Percentiles rank a stretch among this genome's conserved stretches.
Conservation (phyloP, 2,888 invertebrate species). For the Mystacides longicornis region DNA sequence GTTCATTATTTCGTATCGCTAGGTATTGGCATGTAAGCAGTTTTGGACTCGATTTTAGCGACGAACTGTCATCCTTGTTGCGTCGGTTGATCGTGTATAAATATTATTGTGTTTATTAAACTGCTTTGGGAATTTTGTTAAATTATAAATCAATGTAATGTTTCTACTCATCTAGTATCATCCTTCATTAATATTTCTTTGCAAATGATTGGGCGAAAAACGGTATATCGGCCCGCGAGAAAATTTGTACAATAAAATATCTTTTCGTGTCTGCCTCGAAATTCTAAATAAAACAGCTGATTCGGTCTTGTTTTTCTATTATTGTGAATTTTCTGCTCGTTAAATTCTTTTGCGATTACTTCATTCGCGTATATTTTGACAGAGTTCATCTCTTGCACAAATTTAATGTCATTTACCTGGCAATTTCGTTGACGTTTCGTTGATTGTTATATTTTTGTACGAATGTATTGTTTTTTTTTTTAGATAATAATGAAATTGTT, state of each 20-base stretch:
- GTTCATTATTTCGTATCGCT: too few species aligned
- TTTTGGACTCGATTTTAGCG: background rate
- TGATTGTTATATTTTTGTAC: background rate
- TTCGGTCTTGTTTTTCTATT: background rate
- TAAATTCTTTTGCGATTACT: background rate
- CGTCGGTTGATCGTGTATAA: background rate
- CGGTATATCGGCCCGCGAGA: background rate
- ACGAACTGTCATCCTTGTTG: background rate
- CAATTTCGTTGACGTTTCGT: background rate
- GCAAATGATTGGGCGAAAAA: background rate
- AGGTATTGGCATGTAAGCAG: too few species aligned
- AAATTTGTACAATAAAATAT: background rate
- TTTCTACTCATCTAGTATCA: background rate
- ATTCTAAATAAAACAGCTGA: constrained; percentile 2
- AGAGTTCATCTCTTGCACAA: too few species aligned
- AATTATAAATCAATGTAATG: background rate
- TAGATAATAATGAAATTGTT: background rate
- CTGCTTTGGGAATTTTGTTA: background rate
- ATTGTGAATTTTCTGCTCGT: background rate
- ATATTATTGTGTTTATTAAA: background rate
- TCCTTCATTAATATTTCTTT: background rate
- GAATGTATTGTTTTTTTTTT: background rate
- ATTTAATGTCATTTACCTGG: too few species aligned
- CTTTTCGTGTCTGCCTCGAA: background rate
- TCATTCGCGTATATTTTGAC: background rate